Evolutionary conservation across 2,797 vertebrate genomes (phyloP).

Genomic region (Helarctos malayanus): DNA sequence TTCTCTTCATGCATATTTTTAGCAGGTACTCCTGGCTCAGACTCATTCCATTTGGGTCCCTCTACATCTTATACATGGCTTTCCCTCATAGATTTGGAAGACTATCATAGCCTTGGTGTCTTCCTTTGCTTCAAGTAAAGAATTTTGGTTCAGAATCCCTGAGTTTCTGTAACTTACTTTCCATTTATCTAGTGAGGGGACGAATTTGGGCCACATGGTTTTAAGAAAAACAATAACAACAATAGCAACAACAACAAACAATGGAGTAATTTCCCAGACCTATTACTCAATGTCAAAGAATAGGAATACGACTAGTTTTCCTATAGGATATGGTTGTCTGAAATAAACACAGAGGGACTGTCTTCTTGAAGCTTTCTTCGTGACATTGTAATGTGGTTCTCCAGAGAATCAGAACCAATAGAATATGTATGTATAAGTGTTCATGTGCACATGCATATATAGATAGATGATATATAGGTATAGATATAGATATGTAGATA

Average conservation of each 20-base stretch:
- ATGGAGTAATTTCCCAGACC: background rate
- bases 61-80: background rate
- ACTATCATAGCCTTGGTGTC: background rate
- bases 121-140: background rate
- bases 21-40: background rate
- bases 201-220: background rate
- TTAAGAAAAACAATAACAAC: background rate
- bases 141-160: background rate
- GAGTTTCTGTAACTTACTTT: background rate
- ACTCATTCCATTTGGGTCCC: background rate
- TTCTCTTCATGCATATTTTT: background rate
- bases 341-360: background rate
- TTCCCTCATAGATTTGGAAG: background rate
- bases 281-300: background rate
- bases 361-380: background rate
- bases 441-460: background rate
- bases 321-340: background rate
- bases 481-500: background rate
- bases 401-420: background rate
- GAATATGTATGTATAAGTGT: background rate
- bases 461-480: background rate
- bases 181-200: background rate
- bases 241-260: background rate
- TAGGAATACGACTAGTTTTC: background rate
- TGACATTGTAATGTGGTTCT: background rate